Conservation (phyloP, 1,140 invertebrate genomes). For the Sesamia nonagrioides region DNA sequence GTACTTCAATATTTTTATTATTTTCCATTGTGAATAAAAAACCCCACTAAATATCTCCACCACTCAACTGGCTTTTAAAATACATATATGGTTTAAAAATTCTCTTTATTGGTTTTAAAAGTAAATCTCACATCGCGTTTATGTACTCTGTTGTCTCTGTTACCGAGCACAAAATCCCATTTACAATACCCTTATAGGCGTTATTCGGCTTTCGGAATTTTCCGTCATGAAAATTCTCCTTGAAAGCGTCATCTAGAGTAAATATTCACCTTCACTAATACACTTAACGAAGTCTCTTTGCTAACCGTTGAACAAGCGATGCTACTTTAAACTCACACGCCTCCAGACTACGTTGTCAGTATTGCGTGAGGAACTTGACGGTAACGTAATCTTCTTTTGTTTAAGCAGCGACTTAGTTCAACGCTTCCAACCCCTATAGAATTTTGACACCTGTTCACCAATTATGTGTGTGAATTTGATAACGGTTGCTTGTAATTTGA, state of each 20-base stretch:
- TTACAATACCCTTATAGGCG: conserved; percentile 15
- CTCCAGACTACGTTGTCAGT: conserved; percentile 28
- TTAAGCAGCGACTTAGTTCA: conserved; percentile 50
- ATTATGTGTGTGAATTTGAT: conserved; percentile 45
- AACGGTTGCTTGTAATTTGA: conserved; percentile 22
- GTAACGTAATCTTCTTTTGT: conserved; percentile 67
- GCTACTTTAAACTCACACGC: conserved; percentile 24
- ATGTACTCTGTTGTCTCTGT: conserved; percentile 20
- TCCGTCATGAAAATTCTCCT: conserved; percentile 16
- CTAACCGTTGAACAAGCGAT: conserved; percentile 23
- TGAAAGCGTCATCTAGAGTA: conserved; percentile 16
- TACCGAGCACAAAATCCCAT: conserved; percentile 17
- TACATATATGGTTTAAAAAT: conserved; percentile 6
- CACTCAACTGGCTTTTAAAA: conserved; percentile 20
- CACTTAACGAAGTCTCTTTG: conserved; percentile 39
- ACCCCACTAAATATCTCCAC: background rate
- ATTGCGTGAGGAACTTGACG: conserved; percentile 44
- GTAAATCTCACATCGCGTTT: conserved; percentile 31
- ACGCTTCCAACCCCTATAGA: conserved; percentile 54
- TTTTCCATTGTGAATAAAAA: background rate
- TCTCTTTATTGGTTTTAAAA: conserved; percentile 13
- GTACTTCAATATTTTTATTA: background rate
- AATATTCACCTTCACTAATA: conserved; percentile 37
- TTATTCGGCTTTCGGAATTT: conserved; percentile 4
- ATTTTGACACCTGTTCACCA: conserved; percentile 63